Conservation (phyloP, 2,797 vertebrate species). For the Alfaro cultratus region DNA sequence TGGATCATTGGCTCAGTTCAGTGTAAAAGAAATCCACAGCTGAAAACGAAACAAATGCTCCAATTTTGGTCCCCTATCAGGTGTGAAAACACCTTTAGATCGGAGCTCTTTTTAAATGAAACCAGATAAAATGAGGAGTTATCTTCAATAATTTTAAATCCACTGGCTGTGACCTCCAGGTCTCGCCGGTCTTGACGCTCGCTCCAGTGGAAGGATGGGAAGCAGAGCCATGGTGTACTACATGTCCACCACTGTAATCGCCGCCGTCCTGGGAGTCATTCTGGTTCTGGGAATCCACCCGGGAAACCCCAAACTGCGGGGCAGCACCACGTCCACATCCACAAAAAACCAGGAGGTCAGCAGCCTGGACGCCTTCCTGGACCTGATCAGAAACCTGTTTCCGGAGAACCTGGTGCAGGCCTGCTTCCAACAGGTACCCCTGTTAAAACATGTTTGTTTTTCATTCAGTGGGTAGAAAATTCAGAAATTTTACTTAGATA, state of each 20-base stretch:
- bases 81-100: background rate
- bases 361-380: conserved; percentile 87
- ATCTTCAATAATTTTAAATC: background rate
- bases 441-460: too few relatives aligned
- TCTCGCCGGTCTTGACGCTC: conserved; percentile 84
- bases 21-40: background rate
- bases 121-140: background rate
- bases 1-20: background rate
- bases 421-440: conserved; percentile 86
- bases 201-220: conserved; percentile 87
- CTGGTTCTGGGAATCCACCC: conserved; percentile 86
- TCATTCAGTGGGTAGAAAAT: too few relatives aligned
- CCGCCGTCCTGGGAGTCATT: conserved; percentile 85
- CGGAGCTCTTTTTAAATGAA: background rate
- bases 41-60: background rate
- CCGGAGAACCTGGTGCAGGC: conserved; percentile 87
- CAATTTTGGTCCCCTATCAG: background rate
- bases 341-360: conserved; percentile 81
- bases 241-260: conserved; percentile 85
- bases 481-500: too few relatives aligned
- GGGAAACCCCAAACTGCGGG: conserved; percentile 84
- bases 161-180: conserved; percentile 57
- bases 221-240: conserved; percentile 88
- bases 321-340: background rate
- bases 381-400: conserved; percentile 86